These are phyloP conservation scores for Dioctria linearis DNA, from an alignment of 2,888 invertebrate species.

Conservation along the genomic window DNA sequence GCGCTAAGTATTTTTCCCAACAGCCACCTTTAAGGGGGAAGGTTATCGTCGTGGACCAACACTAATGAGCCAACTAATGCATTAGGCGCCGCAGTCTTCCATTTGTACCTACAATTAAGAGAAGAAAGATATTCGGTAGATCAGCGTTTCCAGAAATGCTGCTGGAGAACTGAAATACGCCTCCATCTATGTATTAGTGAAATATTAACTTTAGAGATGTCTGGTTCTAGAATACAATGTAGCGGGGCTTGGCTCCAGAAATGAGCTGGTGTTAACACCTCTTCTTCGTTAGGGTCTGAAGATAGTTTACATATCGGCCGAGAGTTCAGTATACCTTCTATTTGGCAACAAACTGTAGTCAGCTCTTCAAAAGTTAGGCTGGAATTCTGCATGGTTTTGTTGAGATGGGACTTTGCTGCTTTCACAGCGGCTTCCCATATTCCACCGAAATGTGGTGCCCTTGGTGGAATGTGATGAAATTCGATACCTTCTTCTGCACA, in stretches of 20 bases:
- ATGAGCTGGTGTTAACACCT: slow-evolving; percentile 22
- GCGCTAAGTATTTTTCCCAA: neutral
- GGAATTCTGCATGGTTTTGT: neutral
- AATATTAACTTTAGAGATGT: neutral
- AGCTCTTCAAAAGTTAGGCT: neutral
- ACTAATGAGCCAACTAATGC: neutral
- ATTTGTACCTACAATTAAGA: slow-evolving; percentile 14
- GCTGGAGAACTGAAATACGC: neutral
- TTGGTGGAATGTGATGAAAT: neutral
- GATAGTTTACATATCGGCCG: neutral
- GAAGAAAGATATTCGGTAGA: slow-evolving; percentile 1
- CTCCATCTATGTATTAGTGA: neutral
- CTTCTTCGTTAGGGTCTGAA: slow-evolving; percentile 3
- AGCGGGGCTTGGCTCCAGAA: neutral
- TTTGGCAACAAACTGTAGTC: neutral
- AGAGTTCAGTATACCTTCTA: neutral
- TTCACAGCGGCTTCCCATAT: no score
- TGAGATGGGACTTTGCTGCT: neutral
- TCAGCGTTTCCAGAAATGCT: slow-evolving; percentile 27
- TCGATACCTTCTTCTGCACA: neutral
- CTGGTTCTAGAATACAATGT: neutral
- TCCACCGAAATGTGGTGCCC: no score
- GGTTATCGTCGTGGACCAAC: slow-evolving; percentile 9
- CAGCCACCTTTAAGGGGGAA: slow-evolving; percentile 17
- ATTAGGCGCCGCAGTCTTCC: neutral